These are phyloP conservation scores for Euproctis similis DNA, from an alignment of 2,888 invertebrate genomes.

Conservation along the genomic window DNA sequence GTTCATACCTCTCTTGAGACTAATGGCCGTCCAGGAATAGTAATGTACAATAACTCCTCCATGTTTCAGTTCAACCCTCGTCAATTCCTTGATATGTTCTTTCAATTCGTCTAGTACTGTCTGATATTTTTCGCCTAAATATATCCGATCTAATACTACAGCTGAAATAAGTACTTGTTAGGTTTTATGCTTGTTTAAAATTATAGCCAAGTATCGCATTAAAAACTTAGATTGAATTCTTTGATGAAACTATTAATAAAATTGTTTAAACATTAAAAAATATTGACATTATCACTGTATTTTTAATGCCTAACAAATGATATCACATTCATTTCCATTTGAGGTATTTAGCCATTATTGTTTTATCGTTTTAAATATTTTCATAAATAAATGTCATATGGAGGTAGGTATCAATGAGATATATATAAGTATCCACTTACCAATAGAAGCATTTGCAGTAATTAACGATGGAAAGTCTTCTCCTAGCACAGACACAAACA, in stretches of 20 bases:
- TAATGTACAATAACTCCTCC: constrained; percentile 82
- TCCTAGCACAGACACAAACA: constrained; percentile 29
- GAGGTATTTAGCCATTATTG: no score
- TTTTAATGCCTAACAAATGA: no score
- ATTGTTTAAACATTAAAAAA: no score
- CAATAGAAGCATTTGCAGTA: constrained; percentile 83
- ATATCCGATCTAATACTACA: constrained; percentile 81
- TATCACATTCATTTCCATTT: no score
- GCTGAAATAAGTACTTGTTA: constrained; percentile 77
- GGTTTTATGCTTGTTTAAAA: not conserved
- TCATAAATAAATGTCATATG: no score
- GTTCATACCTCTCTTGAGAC: constrained; percentile 82
- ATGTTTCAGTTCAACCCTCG: constrained; percentile 79
- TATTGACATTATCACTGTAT: no score
- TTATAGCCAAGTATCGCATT: no score
- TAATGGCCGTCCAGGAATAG: constrained; percentile 80
- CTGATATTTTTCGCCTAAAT: constrained; percentile 78
- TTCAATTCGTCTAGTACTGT: constrained; percentile 72
- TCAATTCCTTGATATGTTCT: constrained; percentile 77
- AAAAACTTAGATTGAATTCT: no score
- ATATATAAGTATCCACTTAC: constrained; percentile 49
- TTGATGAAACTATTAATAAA: no score
- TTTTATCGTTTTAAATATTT: no score
- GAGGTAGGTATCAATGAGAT: no score
- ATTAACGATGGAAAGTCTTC: constrained; percentile 84